These are phyloP conservation scores for Aphyosemion australe DNA, from an alignment of 2,113 vertebrate species.

Conservation along the genomic window DNA sequence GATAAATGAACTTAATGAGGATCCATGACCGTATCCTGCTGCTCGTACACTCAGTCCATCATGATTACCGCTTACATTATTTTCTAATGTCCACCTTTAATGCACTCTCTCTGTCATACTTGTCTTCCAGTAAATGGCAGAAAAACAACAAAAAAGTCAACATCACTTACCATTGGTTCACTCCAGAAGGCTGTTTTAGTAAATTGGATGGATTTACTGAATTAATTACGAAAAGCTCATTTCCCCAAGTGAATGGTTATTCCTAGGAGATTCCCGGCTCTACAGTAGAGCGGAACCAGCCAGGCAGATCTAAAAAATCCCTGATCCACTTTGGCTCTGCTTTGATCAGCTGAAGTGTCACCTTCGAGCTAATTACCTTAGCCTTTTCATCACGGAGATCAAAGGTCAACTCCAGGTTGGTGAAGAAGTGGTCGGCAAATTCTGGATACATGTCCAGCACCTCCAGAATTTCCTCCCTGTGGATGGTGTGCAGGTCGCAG, in stretches of 20 bases:
- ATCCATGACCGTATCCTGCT: conserved; percentile 4
- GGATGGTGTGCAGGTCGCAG: conserved; percentile 95
- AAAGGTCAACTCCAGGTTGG: conserved; percentile 95
- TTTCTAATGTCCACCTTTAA: conserved; percentile 12
- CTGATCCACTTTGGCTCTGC: background rate
- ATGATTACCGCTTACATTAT: conserved; percentile 26
- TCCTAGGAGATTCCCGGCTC: background rate
- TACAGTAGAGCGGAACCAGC: conserved; percentile 3
- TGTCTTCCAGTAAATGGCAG: conserved; percentile 12
- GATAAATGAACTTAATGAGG: conserved; percentile 29
- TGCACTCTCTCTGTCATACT: background rate
- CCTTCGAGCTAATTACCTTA: conserved; percentile 68
- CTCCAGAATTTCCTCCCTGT: conserved; percentile 92
- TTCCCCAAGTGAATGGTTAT: conserved; percentile 7
- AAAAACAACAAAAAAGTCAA: conserved; percentile 8
- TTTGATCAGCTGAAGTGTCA: background rate
- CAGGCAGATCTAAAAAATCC: conserved; percentile 10
- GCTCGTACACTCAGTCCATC: conserved; percentile 84
- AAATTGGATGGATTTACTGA: background rate
- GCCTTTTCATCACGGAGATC: conserved; percentile 91
- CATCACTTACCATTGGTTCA: conserved; percentile 10
- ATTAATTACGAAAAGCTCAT: conserved; percentile 9
- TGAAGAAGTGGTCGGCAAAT: conserved; percentile 94
- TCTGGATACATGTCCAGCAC: conserved; percentile 99
- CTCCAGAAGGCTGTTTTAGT: background rate